phyloP scores from a whole-genome alignment of 2,888 invertebrate species.

The Cremastinae sp. region DNA sequence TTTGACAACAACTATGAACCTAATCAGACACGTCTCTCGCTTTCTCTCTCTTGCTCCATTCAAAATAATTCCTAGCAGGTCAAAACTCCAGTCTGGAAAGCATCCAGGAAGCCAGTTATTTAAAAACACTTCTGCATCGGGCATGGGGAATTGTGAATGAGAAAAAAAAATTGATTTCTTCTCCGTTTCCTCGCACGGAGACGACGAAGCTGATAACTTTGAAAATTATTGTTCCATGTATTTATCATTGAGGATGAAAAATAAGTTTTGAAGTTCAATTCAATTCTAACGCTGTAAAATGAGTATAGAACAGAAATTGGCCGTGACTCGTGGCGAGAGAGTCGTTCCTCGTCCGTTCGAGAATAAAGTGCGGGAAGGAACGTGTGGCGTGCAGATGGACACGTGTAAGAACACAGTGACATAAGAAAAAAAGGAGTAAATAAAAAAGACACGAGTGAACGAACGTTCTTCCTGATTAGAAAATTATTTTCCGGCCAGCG shows the following conservation, averaged over 20 bases:
- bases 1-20: slow-evolving; percentile 34
- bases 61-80: slow-evolving; percentile 44
- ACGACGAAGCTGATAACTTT: no score
- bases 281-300: no score
- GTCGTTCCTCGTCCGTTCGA: no score
- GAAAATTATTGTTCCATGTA: no score
- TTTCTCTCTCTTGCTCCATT: slow-evolving; percentile 19
- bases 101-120: slow-evolving; percentile 32
- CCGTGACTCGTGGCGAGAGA: no score
- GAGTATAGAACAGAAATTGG: no score
- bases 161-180: no score
- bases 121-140: background rate
- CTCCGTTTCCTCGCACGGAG: no score
- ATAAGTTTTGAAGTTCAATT: no score
- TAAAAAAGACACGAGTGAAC: background rate
- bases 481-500: slow-evolving; percentile 56
- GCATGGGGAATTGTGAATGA: background rate
- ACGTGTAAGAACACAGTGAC: slow-evolving; percentile 3
- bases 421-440: no score
- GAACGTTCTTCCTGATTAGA: slow-evolving; percentile 47
- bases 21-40: slow-evolving; percentile 41
- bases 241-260: no score
- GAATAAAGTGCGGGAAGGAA: no score
- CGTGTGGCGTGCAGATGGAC: slow-evolving; percentile 23
- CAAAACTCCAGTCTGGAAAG: slow-evolving; percentile 1